Percentiles rank a stretch among this genome's conserved stretches.
Conservation (phyloP, 2,113 vertebrate genomes). For the Turnix velox region DNA sequence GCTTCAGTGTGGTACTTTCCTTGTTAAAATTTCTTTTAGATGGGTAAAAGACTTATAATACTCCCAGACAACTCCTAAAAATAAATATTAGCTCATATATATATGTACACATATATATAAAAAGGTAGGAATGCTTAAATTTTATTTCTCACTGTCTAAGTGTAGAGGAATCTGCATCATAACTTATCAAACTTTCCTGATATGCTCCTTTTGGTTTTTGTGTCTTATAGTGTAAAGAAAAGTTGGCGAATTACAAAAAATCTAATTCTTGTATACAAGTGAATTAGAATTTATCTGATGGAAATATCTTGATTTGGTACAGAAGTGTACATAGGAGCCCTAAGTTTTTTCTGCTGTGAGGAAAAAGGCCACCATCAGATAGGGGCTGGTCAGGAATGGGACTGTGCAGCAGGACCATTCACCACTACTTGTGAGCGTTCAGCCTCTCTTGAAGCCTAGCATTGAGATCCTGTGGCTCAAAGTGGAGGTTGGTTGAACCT, state of each 20-base stretch:
- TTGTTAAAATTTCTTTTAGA: not conserved
- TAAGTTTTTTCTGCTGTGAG: not conserved
- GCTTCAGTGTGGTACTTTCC: not conserved
- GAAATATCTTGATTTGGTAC: not conserved
- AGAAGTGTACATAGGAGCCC: not conserved
- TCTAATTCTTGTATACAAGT: not conserved
- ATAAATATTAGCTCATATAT: not conserved
- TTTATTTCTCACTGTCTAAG: not conserved
- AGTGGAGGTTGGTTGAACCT: not conserved
- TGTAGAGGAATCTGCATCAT: not conserved
- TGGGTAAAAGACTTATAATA: not conserved
- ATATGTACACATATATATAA: too few species aligned
- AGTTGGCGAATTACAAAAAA: not conserved
- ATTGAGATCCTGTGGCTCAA: not conserved
- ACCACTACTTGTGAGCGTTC: not conserved
- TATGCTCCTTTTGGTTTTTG: not conserved
- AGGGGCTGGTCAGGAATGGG: not conserved
- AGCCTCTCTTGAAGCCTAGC: not conserved
- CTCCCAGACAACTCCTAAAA: not conserved
- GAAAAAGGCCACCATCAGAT: not conserved
- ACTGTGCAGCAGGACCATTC: accelerated
- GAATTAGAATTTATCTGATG: not conserved
- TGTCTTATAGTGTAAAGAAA: not conserved
- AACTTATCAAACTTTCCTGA: not conserved
- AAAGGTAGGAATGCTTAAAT: not conserved